Base-by-base conservation (phyloP, 2,113 vertebrate species). In the Gavialis gangeticus region DNA sequence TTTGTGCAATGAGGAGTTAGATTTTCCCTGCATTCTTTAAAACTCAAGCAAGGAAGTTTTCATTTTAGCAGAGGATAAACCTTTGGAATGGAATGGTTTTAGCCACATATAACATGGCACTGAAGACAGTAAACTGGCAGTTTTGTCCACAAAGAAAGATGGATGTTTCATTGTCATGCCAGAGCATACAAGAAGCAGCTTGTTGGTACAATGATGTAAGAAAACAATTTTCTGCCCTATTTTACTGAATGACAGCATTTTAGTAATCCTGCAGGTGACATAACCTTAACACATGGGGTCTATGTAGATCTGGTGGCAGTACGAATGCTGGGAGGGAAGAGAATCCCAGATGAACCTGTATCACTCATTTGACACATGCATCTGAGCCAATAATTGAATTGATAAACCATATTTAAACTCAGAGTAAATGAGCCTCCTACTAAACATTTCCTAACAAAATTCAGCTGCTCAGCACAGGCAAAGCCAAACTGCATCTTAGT, bases 161-260 rank as follows among this genome's bases (percentile, higher is more conserved):
- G 78, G 92, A 97, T 96, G 76, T 91, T 92, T 96, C 84, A 88
- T 97, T 97, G 96, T 96, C 94, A 97, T 97, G 96, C 92, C 82
- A 96, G 80, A 86, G 87, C 92, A 94, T 90, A 96, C 92, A 94
- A 91, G 83, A 66, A 81, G 86, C 19, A 0, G 79, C 78, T 95
- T 89, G 89, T 94, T 97, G 86, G 95, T 95, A 95, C 94, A 95
- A 87, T 96, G 96, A 97, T 96, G 95, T 97, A 97, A 97, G 94
- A 96, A 97, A 95, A 89, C 96, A 96, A 97, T 97, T 97, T 97
- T 97, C 96, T 96, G 88, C 87, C 96, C 92, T 95, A 95, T 97
- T 96, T 96, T 96, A 95, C 95, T 96, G 95, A 95, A 96, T 97
- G 96, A 95, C 97, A 88, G 92, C 95, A 95, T 96, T 97, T 97